Conservation (phyloP, 2,113 vertebrate genomes). For the Oceanodroma tethys region DNA sequence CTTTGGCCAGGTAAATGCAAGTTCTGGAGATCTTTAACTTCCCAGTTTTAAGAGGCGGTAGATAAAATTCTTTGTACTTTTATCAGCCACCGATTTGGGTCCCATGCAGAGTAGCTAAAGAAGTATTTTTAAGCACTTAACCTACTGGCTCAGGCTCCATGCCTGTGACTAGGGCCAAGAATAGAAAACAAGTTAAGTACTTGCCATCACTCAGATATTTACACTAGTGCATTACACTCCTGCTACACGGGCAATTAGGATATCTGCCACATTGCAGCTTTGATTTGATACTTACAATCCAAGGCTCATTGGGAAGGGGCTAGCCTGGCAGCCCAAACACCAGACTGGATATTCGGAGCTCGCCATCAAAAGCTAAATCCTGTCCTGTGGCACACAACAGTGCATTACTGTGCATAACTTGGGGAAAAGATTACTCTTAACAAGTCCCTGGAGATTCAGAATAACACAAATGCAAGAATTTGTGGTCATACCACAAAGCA, state of each 20-base stretch:
- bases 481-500: neutral
- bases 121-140: neutral
- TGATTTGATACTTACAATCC: neutral
- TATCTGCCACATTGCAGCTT: neutral
- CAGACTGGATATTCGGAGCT: neutral
- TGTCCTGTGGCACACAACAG: neutral
- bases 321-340: neutral
- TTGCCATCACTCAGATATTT: neutral
- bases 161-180: neutral
- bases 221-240: neutral
- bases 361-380: neutral
- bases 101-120: neutral
- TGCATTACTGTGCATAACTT: too few relatives aligned
- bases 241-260: fast-evolving
- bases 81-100: neutral
- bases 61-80: neutral
- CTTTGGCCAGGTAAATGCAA: neutral
- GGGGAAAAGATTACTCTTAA: neutral
- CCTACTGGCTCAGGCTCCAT: fast-evolving
- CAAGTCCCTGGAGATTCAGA: neutral
- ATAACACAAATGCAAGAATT: neutral
- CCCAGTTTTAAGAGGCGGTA: neutral
- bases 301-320: neutral
- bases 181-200: neutral
- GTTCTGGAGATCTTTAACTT: neutral